A percentile compares a stretch with the other conserved stretches of the same genome.
Evolutionary conservation across 92 coral and sea anemone species (phyloP).

Genomic region (Palythoa grandiflora): DNA sequence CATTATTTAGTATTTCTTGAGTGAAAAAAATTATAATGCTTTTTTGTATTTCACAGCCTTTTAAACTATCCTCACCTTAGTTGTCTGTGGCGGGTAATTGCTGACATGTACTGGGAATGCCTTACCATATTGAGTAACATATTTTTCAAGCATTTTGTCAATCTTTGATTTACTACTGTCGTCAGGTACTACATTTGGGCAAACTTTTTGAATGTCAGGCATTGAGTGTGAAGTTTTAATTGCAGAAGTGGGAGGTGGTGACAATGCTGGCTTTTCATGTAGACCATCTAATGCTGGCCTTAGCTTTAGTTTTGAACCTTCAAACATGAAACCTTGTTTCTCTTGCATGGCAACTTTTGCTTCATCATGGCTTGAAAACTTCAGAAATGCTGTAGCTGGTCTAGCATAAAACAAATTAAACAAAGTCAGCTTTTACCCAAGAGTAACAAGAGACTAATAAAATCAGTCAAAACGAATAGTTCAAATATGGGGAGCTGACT

Average conservation of each 20-base stretch:
- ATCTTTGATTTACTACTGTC: not conserved
- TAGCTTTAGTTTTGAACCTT: constrained; percentile 51
- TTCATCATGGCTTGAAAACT: constrained; percentile 64
- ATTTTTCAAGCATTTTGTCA: not conserved
- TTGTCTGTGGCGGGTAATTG: constrained; percentile 50
- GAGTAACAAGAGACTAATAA: too few species aligned
- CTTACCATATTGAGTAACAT: not conserved
- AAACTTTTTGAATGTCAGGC: not conserved
- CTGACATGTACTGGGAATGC: constrained; percentile 67
- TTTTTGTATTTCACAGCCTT: not conserved
- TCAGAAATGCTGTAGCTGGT: constrained; percentile 66
- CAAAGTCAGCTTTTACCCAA: not conserved
- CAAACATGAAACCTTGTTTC: constrained; percentile 58
- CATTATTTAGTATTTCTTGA: too few species aligned
- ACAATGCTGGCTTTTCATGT: too few species aligned
- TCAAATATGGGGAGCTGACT: too few species aligned
- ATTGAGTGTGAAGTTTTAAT: too few species aligned
- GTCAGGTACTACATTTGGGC: not conserved
- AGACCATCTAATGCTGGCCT: constrained; percentile 48
- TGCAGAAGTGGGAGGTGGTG: too few species aligned
- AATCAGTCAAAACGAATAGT: too few species aligned
- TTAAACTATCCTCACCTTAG: not conserved
- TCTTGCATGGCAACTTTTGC: constrained; percentile 70
- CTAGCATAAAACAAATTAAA: not conserved
- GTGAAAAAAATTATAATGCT: too few species aligned